These are phyloP conservation scores for Heliornis fulica DNA, from an alignment of 2,113 vertebrate species.

Conservation along the genomic window DNA sequence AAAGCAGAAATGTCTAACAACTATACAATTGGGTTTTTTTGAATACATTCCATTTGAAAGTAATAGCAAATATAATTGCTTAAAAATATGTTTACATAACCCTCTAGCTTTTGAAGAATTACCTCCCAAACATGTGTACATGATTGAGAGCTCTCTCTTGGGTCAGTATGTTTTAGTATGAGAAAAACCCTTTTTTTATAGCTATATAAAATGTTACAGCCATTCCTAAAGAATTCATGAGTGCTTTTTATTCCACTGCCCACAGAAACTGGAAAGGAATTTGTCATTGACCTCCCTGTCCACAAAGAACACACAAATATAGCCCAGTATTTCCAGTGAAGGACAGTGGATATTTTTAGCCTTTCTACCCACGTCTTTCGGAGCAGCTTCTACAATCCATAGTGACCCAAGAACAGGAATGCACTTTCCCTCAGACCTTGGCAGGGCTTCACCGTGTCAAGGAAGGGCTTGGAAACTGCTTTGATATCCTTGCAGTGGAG, in stretches of 20 bases:
- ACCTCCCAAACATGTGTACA: not conserved
- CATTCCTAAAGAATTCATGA: not conserved
- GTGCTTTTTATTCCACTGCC: not conserved
- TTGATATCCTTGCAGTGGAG: not conserved
- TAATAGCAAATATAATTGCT: not conserved
- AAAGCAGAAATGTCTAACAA: no score
- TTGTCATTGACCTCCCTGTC: not conserved
- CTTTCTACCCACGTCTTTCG: not conserved
- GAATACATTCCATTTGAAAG: not conserved
- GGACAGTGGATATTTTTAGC: not conserved
- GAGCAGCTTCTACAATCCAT: not conserved
- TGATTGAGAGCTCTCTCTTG: not conserved
- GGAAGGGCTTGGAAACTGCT: not conserved
- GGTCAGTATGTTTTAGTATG: not conserved
- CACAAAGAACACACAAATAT: not conserved
- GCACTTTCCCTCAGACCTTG: not conserved
- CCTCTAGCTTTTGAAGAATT: not conserved
- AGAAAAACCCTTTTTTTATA: not conserved
- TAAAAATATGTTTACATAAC: not conserved
- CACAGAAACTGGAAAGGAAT: not conserved
- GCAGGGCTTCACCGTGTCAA: not conserved
- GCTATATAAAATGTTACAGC: not conserved
- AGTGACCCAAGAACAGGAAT: not conserved
- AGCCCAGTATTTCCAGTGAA: not conserved
- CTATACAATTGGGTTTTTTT: not conserved